Evolutionary conservation across 2,797 vertebrate genomes (phyloP).

Genomic region (Chiropotes sagulatus): DNA sequence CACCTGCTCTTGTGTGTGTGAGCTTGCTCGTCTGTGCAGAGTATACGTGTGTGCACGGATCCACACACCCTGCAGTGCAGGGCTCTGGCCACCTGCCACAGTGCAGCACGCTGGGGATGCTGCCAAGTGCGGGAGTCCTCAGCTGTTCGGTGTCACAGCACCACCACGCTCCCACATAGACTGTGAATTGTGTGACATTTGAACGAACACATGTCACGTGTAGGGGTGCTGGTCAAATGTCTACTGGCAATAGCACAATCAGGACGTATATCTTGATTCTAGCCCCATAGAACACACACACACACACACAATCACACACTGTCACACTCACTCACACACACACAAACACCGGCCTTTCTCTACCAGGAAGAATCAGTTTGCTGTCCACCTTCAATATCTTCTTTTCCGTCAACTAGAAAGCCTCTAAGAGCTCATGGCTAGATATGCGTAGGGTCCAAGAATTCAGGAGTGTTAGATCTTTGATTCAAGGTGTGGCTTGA

Average conservation of each 20-base stretch:
- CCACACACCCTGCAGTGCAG: conserved; percentile 53
- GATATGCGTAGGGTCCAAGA: not conserved
- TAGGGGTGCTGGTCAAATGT: conserved; percentile 77
- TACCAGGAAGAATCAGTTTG: not conserved
- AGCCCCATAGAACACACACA: not conserved
- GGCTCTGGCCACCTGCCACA: conserved; percentile 81
- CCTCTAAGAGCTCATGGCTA: not conserved
- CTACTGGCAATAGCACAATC: conserved; percentile 75
- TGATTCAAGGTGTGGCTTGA: not conserved
- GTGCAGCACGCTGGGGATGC: conserved; percentile 71
- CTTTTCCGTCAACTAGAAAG: not conserved
- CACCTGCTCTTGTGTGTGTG: conserved; percentile 68
- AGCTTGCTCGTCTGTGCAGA: accelerated
- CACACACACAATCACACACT: not conserved
- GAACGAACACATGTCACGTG: conserved; percentile 84
- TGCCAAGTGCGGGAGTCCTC: conserved; percentile 80
- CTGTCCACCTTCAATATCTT: not conserved
- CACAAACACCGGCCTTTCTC: not conserved
- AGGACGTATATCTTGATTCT: conserved; percentile 57
- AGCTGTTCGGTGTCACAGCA: conserved; percentile 85
- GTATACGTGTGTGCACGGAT: not conserved
- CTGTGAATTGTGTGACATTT: conserved; percentile 80
- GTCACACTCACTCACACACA: not conserved
- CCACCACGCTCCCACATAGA: conserved; percentile 66
- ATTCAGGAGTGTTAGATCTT: not conserved